Percentiles rank a stretch among this genome's conserved stretches.
phyloP scores from a whole-genome alignment of 2,888 invertebrate species.

The Steinernema hermaphroditum region DNA sequence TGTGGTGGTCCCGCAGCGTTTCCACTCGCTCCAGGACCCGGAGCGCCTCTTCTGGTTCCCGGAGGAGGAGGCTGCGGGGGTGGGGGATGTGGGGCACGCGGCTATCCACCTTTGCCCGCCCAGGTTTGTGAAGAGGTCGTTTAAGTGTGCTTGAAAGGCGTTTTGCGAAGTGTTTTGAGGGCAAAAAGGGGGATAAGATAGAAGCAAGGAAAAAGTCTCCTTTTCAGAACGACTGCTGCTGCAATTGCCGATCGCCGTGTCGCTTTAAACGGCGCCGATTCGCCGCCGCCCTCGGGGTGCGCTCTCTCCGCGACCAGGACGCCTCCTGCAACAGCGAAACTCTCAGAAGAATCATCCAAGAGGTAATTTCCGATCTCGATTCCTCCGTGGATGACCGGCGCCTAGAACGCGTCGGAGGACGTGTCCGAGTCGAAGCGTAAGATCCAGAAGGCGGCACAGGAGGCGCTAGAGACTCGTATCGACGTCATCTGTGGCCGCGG shows the following conservation, averaged over 20 bases:
- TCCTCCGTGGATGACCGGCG: conserved; percentile 20
- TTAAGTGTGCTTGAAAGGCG: too few species aligned
- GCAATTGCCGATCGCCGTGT: conserved; percentile 58
- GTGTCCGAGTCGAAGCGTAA: conserved; percentile 57
- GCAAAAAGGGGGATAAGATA: too few species aligned
- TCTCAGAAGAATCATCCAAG: conserved; percentile 49
- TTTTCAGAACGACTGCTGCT: conserved; percentile 62
- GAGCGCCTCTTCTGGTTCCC: conserved; percentile 8
- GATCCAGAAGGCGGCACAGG: conserved; percentile 59
- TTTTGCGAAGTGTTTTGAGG: conserved; percentile 2
- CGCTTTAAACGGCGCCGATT: conserved; percentile 39
- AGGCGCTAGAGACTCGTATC: conserved; percentile 34
- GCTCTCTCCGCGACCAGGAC: conserved; percentile 42
- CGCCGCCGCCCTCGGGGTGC: conserved; percentile 39
- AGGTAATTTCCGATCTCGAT: conserved; percentile 37
- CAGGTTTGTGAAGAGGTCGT: conserved; percentile 37
- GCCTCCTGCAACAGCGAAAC: conserved; percentile 58
- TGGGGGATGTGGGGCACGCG: background rate
- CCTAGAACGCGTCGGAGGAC: conserved; percentile 49
- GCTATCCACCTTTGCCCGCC: conserved; percentile 40
- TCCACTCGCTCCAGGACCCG: conserved; percentile 34
- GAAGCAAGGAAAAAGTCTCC: too few species aligned
- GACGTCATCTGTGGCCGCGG: conserved; percentile 60
- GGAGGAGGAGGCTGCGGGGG: conserved; percentile 32
- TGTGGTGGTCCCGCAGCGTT: background rate